Base-by-base conservation (phyloP, 92 coral and sea anemone species). In the Epizoanthus rinbou region DNA sequence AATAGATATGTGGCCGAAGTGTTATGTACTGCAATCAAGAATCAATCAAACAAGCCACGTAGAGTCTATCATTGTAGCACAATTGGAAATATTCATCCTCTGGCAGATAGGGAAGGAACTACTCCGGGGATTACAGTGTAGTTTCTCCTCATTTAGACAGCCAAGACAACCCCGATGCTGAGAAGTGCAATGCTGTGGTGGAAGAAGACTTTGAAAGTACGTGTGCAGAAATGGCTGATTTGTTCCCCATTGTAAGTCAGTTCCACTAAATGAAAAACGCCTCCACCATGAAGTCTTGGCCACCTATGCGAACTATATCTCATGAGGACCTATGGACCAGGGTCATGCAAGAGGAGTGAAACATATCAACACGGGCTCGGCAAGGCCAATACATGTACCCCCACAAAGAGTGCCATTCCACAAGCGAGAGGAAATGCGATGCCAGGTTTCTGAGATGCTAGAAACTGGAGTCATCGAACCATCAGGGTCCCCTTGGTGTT, bases 401-500 rank as follows among this genome's bases (percentile, higher is more conserved):
- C 2, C 43, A 4, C 43, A 6, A 37, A 37, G 43, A 37, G 6
- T 37, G 43, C 43, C 43, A 37, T 3, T 37, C 43, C 43, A 37
- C 43, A 37, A 37, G 43, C 17, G 83, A 22, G 71, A 69, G 28
- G 86, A 60, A 47, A 54, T 88, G 57, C 71, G 58, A 57, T 11
- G 84, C 4, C 78, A 85, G 75, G 84, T 85, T 17, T 74, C 54
- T 25, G 80, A 73, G 43, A 37, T 37, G 43, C 43, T 37, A 37
- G 6, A 37, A 47, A 52, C 71, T 11, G 66, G 54, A 64, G 80
- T 89, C 16, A 89, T 89, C 86, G 43, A 37, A 4, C 43, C 5
- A 3, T 37, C 39, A 4, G 39, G 4, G 39, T 35, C 39, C n/a
- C 74, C 79, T 3, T 79, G 88, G 88, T 88, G 85, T 41, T 80